Base-by-base conservation (phyloP, 1,140 invertebrate species). In the Zaprionus taronus region DNA sequence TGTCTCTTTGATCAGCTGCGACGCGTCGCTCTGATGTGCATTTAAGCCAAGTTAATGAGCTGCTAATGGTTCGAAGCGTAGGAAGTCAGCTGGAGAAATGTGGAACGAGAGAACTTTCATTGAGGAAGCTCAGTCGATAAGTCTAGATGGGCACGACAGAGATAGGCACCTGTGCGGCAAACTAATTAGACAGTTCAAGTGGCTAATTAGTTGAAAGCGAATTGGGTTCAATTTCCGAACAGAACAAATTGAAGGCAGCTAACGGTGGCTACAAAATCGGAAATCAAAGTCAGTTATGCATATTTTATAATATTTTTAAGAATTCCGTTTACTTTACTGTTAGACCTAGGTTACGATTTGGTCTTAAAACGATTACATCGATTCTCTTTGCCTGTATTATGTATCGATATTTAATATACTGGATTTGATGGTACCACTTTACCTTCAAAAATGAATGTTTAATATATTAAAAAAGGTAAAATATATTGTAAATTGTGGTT, bases 31-130 rank as follows among this genome's bases (percentile, higher is more conserved):
- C 66, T 63, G 44, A 36, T 68, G 61, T 82, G 79, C 65, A 76
- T 80, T 65, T 80, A 67, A 66, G 75, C 60, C 73, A 77, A 66
- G 65, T 64, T 85, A 84, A 84, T 85, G 82, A 85, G 69, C 47
- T 49, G 64, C 70, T 77, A 77, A 77, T 77, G 70, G 67, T 22
- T 12, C 2, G 31, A 57, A 36, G 17, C 22, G 26, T 62, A 82
- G 81, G 81, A 83, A 85, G 78, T 84, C 57, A 58, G 81, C 31
- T 20, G 53, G 12, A 60, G 72, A 75, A 75, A 75, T 47, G 81
- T 73, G n/a, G n/a, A 17, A 17, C n/a, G n/a, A 51, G 12, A 41
- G 47, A 51, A 24, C 47, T 51, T 51, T 51, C 47, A 51, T 51
- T 24, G 47, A 51, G 47, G 47, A 81, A 81, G 80, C 80, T 65